These are phyloP conservation scores for Origma solitaria DNA, from an alignment of 2,113 vertebrate species.

Conservation along the genomic window DNA sequence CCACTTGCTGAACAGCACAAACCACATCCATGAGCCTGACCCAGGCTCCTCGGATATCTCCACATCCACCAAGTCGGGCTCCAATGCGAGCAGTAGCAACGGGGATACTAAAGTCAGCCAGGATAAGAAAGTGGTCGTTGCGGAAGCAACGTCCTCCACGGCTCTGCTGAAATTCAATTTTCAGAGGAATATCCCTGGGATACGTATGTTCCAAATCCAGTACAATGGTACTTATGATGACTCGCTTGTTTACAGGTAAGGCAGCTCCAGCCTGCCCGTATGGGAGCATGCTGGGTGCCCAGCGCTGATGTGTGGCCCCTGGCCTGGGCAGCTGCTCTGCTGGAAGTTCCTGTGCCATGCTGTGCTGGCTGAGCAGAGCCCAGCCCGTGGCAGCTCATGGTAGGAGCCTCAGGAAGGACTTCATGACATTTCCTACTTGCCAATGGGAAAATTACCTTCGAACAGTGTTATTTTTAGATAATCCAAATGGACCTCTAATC, in stretches of 20 bases:
- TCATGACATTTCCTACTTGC: not conserved
- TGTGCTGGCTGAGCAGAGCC: rapidly evolving
- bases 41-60: constrained; percentile 97
- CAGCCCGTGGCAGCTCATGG: not conserved
- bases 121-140: constrained; percentile 91
- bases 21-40: constrained; percentile 94
- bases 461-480: constrained; percentile 20
- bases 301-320: rapidly evolving
- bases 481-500: constrained; percentile 23
- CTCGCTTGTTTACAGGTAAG: constrained; percentile 99
- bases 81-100: constrained; percentile 87
- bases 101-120: constrained; percentile 87
- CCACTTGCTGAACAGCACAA: constrained; percentile 95
- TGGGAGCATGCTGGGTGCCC: not conserved
- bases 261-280: not conserved
- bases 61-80: constrained; percentile 90
- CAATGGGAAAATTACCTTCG: not conserved
- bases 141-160: constrained; percentile 93
- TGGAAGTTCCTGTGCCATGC: not conserved
- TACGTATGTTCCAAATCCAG: constrained; percentile 99
- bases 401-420: not conserved
- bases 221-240: constrained; percentile 98
- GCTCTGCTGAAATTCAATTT: constrained; percentile 97
- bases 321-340: not conserved
- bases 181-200: constrained; percentile 97